These are phyloP conservation scores for Sakesphorus luctuosus DNA, from an alignment of 2,113 vertebrate genomes.

Conservation along the genomic window DNA sequence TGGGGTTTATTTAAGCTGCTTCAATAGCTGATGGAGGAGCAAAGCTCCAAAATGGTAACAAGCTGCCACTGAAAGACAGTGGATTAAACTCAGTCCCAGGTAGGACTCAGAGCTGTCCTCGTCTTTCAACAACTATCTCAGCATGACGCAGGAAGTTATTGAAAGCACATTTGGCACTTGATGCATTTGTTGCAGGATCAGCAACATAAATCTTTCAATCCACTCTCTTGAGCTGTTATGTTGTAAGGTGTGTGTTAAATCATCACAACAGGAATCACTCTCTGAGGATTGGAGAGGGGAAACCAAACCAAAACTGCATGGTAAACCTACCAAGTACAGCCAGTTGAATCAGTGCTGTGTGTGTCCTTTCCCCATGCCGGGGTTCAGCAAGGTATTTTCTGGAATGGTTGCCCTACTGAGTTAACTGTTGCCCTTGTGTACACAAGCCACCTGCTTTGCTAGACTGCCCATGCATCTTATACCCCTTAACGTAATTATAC, in stretches of 20 bases:
- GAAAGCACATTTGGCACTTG: not conserved
- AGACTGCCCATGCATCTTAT: not conserved
- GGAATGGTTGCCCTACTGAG: not conserved
- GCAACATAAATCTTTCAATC: constrained; percentile 16
- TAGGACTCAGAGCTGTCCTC: not conserved
- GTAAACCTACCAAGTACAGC: not conserved
- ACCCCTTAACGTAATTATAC: not conserved
- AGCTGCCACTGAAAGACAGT: not conserved
- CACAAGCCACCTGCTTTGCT: not conserved
- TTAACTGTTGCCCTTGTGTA: not conserved
- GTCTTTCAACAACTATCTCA: not conserved
- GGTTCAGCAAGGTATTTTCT: not conserved
- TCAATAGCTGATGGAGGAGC: not conserved
- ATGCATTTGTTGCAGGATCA: not conserved
- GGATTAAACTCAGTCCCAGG: not conserved
- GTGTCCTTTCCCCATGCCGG: not conserved
- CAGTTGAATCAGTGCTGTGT: not conserved
- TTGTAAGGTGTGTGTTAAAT: not conserved
- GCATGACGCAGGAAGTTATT: not conserved
- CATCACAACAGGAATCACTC: not conserved
- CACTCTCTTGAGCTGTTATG: not conserved
- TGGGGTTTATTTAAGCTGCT: constrained; percentile 5
- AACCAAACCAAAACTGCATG: not conserved
- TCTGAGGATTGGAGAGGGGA: not conserved
- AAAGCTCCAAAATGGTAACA: not conserved